These are phyloP conservation scores for Melanaphis sacchari DNA, from an alignment of 1,140 invertebrate species.

Conservation along the genomic window DNA sequence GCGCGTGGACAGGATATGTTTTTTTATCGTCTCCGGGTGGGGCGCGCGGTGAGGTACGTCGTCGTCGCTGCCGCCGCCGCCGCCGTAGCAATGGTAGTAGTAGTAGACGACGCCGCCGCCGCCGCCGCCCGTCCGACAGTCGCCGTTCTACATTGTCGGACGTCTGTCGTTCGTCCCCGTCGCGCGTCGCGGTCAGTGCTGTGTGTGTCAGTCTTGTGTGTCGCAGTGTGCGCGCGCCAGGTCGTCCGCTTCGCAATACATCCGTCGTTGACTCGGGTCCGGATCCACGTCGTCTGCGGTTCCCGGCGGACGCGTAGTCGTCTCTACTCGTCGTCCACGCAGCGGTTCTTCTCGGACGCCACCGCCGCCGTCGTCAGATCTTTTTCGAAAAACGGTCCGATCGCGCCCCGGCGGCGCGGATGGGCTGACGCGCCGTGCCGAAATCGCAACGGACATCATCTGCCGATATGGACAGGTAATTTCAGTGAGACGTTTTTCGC, in stretches of 20 bases:
- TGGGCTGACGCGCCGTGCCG: neutral
- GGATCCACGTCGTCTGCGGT: neutral
- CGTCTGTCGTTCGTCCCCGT: neutral
- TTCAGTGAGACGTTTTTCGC: neutral
- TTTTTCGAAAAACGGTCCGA: neutral
- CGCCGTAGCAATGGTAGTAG: neutral
- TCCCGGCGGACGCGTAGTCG: neutral
- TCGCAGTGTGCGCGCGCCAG: neutral
- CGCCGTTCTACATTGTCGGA: neutral
- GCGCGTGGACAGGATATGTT: neutral
- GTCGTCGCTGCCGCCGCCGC: neutral
- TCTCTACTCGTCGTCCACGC: too few species aligned
- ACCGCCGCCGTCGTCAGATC: neutral
- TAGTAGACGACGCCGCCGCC: neutral
- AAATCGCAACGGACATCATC: neutral
- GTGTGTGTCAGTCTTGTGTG: neutral
- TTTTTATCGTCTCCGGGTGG: neutral
- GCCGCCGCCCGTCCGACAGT: neutral
- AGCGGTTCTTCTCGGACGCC: neutral
- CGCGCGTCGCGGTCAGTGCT: neutral
- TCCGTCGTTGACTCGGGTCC: neutral
- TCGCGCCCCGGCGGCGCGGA: neutral
- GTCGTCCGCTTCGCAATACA: neutral
- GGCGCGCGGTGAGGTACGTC: neutral
- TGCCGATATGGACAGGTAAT: slow-evolving; percentile 29